phyloP scores from a whole-genome alignment of 37 sponge, comb jelly and placozoan genomes.

The Diacarnus erythraeanus region DNA sequence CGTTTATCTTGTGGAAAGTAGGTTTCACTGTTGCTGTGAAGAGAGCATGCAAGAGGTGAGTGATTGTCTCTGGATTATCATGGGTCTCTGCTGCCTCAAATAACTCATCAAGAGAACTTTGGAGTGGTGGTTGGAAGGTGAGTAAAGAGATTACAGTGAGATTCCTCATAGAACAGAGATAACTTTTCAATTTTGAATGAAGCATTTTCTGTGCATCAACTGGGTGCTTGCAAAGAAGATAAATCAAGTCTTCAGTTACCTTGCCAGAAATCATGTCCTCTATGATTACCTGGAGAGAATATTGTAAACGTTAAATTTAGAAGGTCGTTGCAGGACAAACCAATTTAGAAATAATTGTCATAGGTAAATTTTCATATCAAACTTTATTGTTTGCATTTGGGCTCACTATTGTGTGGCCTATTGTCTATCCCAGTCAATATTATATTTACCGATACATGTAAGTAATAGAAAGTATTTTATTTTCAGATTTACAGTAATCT shows the following conservation, averaged over 20 bases:
- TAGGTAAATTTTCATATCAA: no score
- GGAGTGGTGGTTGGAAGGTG: background rate
- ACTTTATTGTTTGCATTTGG: no score
- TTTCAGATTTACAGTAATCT: no score
- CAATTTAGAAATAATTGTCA: no score
- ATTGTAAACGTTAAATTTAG: no score
- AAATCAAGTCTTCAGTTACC: slow-evolving; percentile 21
- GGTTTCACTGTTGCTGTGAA: slow-evolving; percentile 38
- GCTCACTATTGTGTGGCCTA: no score
- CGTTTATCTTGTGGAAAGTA: slow-evolving; percentile 80
- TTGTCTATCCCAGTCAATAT: no score
- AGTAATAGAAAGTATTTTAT: no score
- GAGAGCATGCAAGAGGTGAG: slow-evolving; percentile 41
- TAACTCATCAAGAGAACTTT: slow-evolving; percentile 4
- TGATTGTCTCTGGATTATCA: slow-evolving; percentile 29
- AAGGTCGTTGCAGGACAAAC: no score
- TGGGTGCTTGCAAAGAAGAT: slow-evolving; percentile 19
- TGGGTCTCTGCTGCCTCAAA: slow-evolving; percentile 9
- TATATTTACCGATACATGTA: no score
- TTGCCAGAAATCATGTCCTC: slow-evolving; percentile 17
- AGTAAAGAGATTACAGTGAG: slow-evolving; percentile 38
- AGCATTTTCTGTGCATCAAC: slow-evolving; percentile 16
- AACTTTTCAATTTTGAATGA: background rate
- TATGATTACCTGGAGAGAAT: no score
- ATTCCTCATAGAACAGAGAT: slow-evolving; percentile 31